These are phyloP conservation scores for Apis mellifera DNA, from an alignment of 1,140 invertebrate species.

Conservation along the genomic window Amel_HAv3.1 CM009941.2:12468001-12468500, in stretches of 20 bases:
- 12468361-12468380: slow-evolving; percentile 14
- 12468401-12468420: slow-evolving; percentile 10
- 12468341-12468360: background rate
- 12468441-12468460: slow-evolving; percentile 26
- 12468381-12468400: background rate
- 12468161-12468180: background rate
- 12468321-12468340: background rate
- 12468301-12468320: background rate
- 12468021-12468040: too few species aligned
- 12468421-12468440: slow-evolving; percentile 7
- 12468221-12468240: background rate
- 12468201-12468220: background rate
- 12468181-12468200: background rate
- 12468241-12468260: background rate
- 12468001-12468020: too few species aligned
- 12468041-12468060: too few species aligned
- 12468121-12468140: background rate
- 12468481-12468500: background rate
- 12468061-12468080: too few species aligned
- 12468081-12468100: background rate
- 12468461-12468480: background rate
- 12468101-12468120: background rate
- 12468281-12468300: background rate
- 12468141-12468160: background rate
- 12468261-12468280: slow-evolving; percentile 1